Evolutionary conservation across 2,888 invertebrate genomes (phyloP).

Genomic region (Zeuzera pyrina): DNA sequence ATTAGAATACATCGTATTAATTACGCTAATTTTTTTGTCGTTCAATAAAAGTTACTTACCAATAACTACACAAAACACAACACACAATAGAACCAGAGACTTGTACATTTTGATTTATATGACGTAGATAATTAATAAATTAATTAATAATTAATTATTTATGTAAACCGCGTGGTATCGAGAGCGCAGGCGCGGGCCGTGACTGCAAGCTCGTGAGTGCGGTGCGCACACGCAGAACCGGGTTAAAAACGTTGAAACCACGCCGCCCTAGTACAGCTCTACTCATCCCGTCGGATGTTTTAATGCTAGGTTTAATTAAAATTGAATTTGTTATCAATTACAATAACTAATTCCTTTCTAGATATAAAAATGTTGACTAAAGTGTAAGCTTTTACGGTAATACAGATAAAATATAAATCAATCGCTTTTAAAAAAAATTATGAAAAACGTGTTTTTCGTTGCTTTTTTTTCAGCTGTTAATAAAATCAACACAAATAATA

Average conservation of each 20-base stretch:
- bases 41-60: constrained; percentile 36
- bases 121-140: constrained; percentile 7
- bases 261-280: constrained; percentile 23
- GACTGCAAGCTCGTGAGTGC: constrained; percentile 50
- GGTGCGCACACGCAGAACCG: constrained; percentile 46
- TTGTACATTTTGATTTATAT: constrained; percentile 44
- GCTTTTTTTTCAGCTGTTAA: no score
- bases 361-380: no score
- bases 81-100: constrained; percentile 45
- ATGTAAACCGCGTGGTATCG: constrained; percentile 11
- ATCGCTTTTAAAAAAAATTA: no score
- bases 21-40: no score
- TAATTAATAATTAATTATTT: constrained; percentile 3
- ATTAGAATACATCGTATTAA: no score
- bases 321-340: no score
- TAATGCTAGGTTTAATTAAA: constrained; percentile 7
- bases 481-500: no score
- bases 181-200: constrained; percentile 34
- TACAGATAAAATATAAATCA: no score
- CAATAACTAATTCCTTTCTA: no score
- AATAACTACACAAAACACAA: constrained; percentile 46
- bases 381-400: no score
- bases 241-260: constrained; percentile 46
- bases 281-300: constrained; percentile 10
- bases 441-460: no score